Evolutionary conservation across 2,113 vertebrate genomes (phyloP).

Genomic region (Gymnobelideus leadbeateri): DNA sequence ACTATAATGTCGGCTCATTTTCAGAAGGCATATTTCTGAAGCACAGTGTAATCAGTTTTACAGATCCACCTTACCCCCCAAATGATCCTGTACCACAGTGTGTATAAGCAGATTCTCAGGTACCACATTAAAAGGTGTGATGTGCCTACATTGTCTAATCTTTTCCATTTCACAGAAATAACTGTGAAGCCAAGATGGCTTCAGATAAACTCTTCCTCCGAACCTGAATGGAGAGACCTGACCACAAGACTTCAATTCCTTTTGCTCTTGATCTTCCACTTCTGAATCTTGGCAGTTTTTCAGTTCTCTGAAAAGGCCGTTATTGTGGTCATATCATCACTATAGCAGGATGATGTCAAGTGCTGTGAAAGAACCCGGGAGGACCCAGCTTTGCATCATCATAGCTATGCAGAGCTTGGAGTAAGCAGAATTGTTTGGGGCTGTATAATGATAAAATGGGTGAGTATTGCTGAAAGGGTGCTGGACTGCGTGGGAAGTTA

Average conservation of each 20-base stretch:
- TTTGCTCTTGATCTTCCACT: slow-evolving; percentile 30
- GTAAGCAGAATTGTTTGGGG: neutral
- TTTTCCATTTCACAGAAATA: slow-evolving; percentile 68
- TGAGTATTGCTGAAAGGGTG: neutral
- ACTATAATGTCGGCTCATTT: neutral
- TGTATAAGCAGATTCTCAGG: neutral
- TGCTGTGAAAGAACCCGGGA: neutral
- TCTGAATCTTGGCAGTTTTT: slow-evolving; percentile 82
- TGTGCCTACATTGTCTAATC: slow-evolving; percentile 68
- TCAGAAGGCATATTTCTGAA: neutral
- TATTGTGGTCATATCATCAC: slow-evolving; percentile 88
- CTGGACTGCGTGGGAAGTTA: neutral
- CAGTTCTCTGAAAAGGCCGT: slow-evolving; percentile 80
- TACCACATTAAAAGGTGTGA: neutral
- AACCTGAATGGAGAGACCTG: slow-evolving; percentile 31
- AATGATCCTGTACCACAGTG: neutral
- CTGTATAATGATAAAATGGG: neutral
- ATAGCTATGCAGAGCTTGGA: neutral
- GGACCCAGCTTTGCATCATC: neutral
- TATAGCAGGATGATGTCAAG: slow-evolving; percentile 69
- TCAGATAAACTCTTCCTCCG: slow-evolving; percentile 72
- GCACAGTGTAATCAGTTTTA: neutral
- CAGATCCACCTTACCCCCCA: neutral
- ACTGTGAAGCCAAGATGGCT: slow-evolving; percentile 22
- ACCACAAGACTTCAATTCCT: neutral